Evolutionary conservation across 2,888 invertebrate genomes (phyloP), one percentile per base, ranked within the genome.

Genomic region (Hypselothyrea guttata): DNA sequence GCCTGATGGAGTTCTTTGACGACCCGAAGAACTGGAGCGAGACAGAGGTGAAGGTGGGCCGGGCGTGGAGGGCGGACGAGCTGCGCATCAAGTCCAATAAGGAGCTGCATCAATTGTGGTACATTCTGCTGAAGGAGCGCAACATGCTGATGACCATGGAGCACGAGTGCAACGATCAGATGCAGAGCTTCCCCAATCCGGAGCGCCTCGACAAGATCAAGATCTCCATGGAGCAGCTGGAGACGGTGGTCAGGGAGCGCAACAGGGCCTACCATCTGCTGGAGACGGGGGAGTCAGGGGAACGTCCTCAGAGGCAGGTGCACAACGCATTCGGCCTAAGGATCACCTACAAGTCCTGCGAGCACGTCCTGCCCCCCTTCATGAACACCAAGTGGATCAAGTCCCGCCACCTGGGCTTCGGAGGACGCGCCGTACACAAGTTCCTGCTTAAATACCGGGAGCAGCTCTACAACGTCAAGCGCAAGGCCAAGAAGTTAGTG

Each of bases 121-220:
- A 92, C 86, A 86, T 93, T 11, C 91, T 99, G 54, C 90, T 98
- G 48, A 99, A 99, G 91, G 99, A 99, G 90, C 92, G 94, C 51
- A 99, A 99, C 89, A 98, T 99, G 98, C 91, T 99, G 12, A 90
- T 97, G 66, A 98, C 99, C 1, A 98, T 99, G 98, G 96, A 98
- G 90, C 93, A 96, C 64, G 95, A 94, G 88, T 93, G 93, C 89
- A 93, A 94, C 45, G 90, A 92, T 34, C 91, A 93, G 85, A 90
- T 91, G 68, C 91, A 93, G 87, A 70, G 94, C 4, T 96, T 98
- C 88, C 97, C 98, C 1, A 97, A 93, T 90, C 97, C 98, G 1
- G 98, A 99, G 90, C 92, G 98, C 81, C 91, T 97, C 47, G 97
- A 98, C 85, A 98, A 98, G 92, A 93, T 98, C 0, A 93, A 96